These are phyloP conservation scores for Sebastolobus alascanus DNA, from an alignment of 2,797 vertebrate genomes.

Conservation along the genomic window DNA sequence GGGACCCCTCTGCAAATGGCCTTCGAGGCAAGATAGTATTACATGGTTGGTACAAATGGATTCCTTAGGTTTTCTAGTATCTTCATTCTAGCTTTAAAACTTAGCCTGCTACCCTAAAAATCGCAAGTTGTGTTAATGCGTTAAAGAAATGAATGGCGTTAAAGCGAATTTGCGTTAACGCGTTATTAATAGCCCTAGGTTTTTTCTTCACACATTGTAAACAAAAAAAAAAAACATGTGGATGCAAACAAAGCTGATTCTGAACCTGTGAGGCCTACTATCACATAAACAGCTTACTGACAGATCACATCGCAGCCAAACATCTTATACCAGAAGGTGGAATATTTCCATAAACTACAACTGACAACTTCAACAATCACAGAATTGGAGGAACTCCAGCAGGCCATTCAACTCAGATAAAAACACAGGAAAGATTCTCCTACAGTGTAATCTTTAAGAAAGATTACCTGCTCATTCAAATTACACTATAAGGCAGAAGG, in stretches of 20 bases:
- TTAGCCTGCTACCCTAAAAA: no score
- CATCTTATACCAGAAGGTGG: no score
- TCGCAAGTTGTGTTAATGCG: no score
- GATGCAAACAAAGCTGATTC: not conserved
- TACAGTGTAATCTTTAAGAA: not conserved
- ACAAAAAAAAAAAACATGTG: not conserved
- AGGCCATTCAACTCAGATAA: not conserved
- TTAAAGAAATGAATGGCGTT: no score
- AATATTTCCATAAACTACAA: not conserved
- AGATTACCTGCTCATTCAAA: not conserved
- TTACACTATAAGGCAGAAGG: not conserved
- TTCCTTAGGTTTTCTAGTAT: no score
- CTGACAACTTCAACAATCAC: not conserved
- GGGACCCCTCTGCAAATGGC: no score
- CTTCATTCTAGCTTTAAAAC: no score
- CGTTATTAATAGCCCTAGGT: no score
- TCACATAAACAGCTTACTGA: not conserved
- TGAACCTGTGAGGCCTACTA: not conserved
- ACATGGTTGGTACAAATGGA: no score
- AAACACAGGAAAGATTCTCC: not conserved
- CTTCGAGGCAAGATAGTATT: no score
- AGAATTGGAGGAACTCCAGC: not conserved
- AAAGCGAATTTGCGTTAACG: no score
- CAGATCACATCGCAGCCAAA: not conserved
- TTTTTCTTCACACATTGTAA: not conserved